Evolutionary conservation across 37 sponge, comb jelly and placozoan genomes (phyloP).

Genomic region (Petrosia ficiformis): DNA sequence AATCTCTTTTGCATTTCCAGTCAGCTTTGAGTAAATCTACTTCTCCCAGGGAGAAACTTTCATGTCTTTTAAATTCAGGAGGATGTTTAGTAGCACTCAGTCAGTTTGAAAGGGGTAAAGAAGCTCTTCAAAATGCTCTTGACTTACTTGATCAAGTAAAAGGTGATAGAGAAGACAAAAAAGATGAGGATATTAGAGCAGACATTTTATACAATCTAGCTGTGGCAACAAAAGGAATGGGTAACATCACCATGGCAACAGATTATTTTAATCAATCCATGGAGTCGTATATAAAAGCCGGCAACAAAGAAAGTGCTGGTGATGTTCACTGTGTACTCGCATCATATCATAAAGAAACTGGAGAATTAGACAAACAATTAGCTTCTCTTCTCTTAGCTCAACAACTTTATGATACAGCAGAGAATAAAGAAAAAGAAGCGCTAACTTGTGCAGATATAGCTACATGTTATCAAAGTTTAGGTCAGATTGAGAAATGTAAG

Average conservation of each 20-base stretch:
- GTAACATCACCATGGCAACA: slow-evolving; percentile 31
- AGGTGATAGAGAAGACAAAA: no score
- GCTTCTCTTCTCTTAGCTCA: slow-evolving; percentile 34
- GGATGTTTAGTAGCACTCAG: slow-evolving; percentile 60
- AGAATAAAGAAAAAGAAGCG: slow-evolving; percentile 35
- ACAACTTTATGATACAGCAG: slow-evolving; percentile 42
- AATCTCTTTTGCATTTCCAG: slow-evolving; percentile 49
- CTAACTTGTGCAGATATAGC: slow-evolving; percentile 42
- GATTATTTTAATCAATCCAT: slow-evolving; percentile 23
- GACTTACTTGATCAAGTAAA: slow-evolving; percentile 3
- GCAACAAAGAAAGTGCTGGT: slow-evolving; percentile 22
- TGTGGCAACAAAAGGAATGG: slow-evolving; percentile 32
- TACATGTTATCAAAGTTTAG: slow-evolving; percentile 27
- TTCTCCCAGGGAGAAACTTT: slow-evolving; percentile 11
- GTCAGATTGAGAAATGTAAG: slow-evolving; percentile 37
- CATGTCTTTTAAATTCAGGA: slow-evolving; percentile 65
- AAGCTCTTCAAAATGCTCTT: slow-evolving; percentile 41
- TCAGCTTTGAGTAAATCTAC: slow-evolving; percentile 32
- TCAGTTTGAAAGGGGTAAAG: slow-evolving; percentile 32
- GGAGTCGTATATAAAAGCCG: slow-evolving; percentile 38
- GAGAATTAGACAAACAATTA: slow-evolving; percentile 33
- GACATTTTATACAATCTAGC: slow-evolving; percentile 55
- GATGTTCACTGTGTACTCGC: slow-evolving; percentile 31
- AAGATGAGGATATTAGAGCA: slow-evolving; percentile 17
- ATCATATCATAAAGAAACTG: slow-evolving; percentile 22